phyloP scores from a whole-genome alignment of 1,140 invertebrate genomes.

The Ptiloglossa arizonensis region DNA sequence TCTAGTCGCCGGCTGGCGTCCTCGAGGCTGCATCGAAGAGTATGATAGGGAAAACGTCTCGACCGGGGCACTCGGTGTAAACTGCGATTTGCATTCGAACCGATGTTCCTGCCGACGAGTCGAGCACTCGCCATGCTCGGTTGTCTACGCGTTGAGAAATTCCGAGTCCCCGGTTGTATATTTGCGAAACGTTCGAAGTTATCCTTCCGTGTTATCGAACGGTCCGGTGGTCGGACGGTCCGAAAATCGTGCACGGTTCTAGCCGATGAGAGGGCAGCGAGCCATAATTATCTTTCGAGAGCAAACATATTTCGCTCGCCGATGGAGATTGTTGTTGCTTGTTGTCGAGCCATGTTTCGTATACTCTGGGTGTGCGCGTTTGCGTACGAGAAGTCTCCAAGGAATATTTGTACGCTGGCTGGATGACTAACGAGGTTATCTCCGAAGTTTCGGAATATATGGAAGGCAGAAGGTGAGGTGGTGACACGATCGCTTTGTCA shows the following conservation, averaged over 20 bases:
- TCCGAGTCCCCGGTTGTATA: neutral
- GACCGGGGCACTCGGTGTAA: slow-evolving; percentile 45
- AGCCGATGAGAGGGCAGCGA: neutral
- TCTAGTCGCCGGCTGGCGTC: slow-evolving; percentile 33
- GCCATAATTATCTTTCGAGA: neutral
- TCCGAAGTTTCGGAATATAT: neutral
- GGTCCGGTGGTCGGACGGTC: neutral
- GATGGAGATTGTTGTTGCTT: neutral
- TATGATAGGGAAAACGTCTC: slow-evolving; percentile 46
- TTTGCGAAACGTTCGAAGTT: slow-evolving; percentile 52
- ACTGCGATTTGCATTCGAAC: slow-evolving; percentile 61
- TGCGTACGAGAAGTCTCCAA: neutral
- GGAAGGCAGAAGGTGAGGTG: neutral
- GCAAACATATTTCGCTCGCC: neutral
- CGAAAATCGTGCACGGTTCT: slow-evolving; percentile 19
- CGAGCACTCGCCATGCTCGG: neutral
- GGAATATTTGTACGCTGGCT: neutral
- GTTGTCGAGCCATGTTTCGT: neutral
- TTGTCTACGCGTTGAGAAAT: slow-evolving; percentile 42
- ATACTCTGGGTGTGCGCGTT: neutral
- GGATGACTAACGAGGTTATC: neutral
- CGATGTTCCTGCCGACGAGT: slow-evolving; percentile 41
- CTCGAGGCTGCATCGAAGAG: slow-evolving; percentile 47
- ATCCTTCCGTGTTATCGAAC: slow-evolving; percentile 22
- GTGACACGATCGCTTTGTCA: too few relatives aligned